phyloP scores from a whole-genome alignment of 1,140 invertebrate species.

The Panonychus citri region DNA sequence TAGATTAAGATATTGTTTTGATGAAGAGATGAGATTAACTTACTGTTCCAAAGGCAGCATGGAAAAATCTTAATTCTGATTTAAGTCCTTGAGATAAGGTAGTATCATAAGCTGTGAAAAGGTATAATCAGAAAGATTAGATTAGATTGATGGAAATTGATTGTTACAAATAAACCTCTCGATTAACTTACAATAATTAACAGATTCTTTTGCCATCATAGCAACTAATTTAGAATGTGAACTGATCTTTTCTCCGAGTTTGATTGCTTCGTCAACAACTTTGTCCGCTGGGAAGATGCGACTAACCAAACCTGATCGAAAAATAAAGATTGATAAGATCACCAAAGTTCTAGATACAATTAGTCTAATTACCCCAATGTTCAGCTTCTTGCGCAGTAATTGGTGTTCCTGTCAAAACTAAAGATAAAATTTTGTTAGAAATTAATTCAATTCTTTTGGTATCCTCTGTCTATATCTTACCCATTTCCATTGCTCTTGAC shows the following conservation, averaged over 20 bases:
- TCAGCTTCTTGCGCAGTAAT: constrained; percentile 76
- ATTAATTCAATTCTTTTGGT: too few species aligned
- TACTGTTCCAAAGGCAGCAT: constrained; percentile 63
- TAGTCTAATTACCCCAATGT: too few species aligned
- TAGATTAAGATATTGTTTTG: too few species aligned
- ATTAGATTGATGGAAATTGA: neutral
- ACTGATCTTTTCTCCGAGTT: constrained; percentile 82
- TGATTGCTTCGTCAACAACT: constrained; percentile 64
- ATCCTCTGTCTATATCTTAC: too few species aligned
- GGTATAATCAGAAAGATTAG: neutral
- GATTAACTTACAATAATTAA: constrained; percentile 45
- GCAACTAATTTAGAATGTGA: constrained; percentile 65
- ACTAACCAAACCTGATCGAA: constrained; percentile 70
- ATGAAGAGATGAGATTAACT: too few species aligned
- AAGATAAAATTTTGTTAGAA: too few species aligned
- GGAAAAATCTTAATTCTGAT: constrained; percentile 69
- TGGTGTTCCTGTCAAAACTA: constrained; percentile 67
- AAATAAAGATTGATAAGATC: too few species aligned
- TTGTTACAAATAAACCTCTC: neutral
- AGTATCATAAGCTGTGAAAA: constrained; percentile 48
- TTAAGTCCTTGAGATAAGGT: constrained; percentile 63
- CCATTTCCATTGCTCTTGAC: constrained; percentile 98
- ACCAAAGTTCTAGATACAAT: too few species aligned
- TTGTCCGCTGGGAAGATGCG: constrained; percentile 73
- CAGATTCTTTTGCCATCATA: constrained; percentile 70